phyloP scores from a whole-genome alignment of 1,140 invertebrate species.

The Neodiprion lecontei region DNA sequence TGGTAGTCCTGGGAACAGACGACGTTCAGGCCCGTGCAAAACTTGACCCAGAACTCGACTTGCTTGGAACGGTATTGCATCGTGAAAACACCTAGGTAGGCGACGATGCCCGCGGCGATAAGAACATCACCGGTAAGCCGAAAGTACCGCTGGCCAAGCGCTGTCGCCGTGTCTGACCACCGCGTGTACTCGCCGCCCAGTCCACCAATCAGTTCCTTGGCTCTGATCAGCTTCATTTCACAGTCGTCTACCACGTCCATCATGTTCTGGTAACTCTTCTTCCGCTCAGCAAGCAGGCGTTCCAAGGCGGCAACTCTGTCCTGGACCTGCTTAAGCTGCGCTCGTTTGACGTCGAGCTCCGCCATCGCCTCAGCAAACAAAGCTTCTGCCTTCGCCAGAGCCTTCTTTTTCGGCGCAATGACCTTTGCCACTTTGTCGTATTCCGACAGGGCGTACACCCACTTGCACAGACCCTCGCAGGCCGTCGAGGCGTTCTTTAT shows the following conservation, averaged over 20 bases:
- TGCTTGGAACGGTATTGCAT: slow-evolving; percentile 71
- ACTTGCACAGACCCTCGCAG: slow-evolving; percentile 84
- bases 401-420: slow-evolving; percentile 85
- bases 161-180: slow-evolving; percentile 83
- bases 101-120: slow-evolving; percentile 43
- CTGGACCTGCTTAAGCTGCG: slow-evolving; percentile 73
- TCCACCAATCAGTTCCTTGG: slow-evolving; percentile 89
- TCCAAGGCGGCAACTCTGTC: slow-evolving; percentile 68
- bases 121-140: slow-evolving; percentile 52
- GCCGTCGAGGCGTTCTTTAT: slow-evolving; percentile 80
- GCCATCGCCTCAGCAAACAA: slow-evolving; percentile 73
- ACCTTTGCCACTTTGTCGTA: slow-evolving; percentile 92
- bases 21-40: slow-evolving; percentile 69
- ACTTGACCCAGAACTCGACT: slow-evolving; percentile 73
- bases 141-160: slow-evolving; percentile 71
- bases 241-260: slow-evolving; percentile 86
- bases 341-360: slow-evolving; percentile 77
- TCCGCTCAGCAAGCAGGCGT: slow-evolving; percentile 69
- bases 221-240: slow-evolving; percentile 86
- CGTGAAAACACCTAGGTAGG: slow-evolving; percentile 87
- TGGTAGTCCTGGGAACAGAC: slow-evolving; percentile 77
- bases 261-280: slow-evolving; percentile 67
- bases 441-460: slow-evolving; percentile 90
- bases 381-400: slow-evolving; percentile 78
- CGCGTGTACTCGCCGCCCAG: slow-evolving; percentile 82